Evolutionary conservation across 2,113 vertebrate species (phyloP).

Genomic region (Cynocephalus volans): DNA sequence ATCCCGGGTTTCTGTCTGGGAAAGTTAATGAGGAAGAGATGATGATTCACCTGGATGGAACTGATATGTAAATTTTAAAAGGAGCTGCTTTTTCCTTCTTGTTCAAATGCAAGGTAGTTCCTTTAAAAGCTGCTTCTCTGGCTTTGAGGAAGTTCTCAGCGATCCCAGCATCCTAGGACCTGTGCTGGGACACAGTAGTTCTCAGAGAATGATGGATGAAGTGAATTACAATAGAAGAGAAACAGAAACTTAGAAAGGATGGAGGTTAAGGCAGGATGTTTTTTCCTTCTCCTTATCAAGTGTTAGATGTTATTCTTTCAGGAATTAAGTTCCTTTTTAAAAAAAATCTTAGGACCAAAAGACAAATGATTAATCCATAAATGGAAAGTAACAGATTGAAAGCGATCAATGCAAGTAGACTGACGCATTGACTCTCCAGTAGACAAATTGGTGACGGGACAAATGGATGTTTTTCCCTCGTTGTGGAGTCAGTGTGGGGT

Average conservation of each 20-base stretch:
- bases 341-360: neutral
- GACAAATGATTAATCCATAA: constrained; percentile 62
- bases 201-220: neutral
- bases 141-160: neutral
- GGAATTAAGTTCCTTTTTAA: constrained; percentile 62
- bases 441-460: constrained; percentile 15
- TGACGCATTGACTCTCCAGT: constrained; percentile 25
- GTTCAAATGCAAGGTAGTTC: neutral
- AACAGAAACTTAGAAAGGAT: neutral
- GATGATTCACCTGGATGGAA: constrained; percentile 69
- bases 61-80: neutral
- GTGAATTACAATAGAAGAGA: neutral
- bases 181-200: neutral
- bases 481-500: constrained; percentile 68
- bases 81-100: neutral
- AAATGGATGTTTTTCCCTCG: neutral
- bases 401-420: constrained; percentile 57
- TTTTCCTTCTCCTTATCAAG: neutral
- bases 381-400: constrained; percentile 61
- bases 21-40: constrained; percentile 70
- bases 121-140: neutral
- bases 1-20: constrained; percentile 77
- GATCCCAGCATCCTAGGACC: neutral
- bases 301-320: constrained; percentile 46
- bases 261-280: neutral